Base-by-base conservation (phyloP, 2,888 invertebrate genomes). In the Marronus borbonicus region DNA sequence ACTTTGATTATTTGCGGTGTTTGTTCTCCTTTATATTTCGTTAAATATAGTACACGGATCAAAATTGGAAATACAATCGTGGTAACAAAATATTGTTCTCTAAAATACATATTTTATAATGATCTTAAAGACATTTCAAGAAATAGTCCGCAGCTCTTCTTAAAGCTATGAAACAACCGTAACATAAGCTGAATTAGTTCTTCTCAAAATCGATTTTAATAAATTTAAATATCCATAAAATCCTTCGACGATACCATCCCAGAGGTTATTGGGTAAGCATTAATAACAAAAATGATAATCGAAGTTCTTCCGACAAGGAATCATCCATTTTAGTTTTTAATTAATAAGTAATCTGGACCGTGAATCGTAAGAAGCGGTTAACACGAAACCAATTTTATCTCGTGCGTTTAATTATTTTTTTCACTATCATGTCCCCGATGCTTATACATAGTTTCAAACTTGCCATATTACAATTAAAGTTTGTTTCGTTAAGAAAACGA, bases 331-430 rank as follows among this genome's bases (percentile, higher is more conserved):
- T 24, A 62, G 8, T 62, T 50, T 36, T 68, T 68, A 68, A 68
- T 68, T 68, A 68, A 68, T 68, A 68, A 49, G 24, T 50, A 68
- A 68, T 50, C 52, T 50, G 50, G 12, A 68, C 68, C 50, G 24
- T 68, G 68, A 68, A 68, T 68, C 24, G 68, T 50, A 68, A 68
- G 68, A 68, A 50, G 28, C 49, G 3, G 44, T 49, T 58, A 58
- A 60, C 72, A 74, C 60, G 60, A 60, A 74, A 60, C 60, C 44
- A 74, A 74, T 74, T 60, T 60, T 36, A 44, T 44, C 62, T 74
- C 28, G 50, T 50, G 70, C 74, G 64, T 66, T 70, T 79, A 72
- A 79, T 76, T 76, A 70, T 68, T 77, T 74, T 79, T 79, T 55
- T 55, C 65, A 44, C 17, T 44, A 44, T 50, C 62, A 20, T 31